A percentile compares a stretch with the other conserved stretches of the same genome.
These are phyloP conservation scores for Corynorhinus townsendii DNA, from an alignment of 2,113 vertebrate genomes.

Conservation along the genomic window DNA sequence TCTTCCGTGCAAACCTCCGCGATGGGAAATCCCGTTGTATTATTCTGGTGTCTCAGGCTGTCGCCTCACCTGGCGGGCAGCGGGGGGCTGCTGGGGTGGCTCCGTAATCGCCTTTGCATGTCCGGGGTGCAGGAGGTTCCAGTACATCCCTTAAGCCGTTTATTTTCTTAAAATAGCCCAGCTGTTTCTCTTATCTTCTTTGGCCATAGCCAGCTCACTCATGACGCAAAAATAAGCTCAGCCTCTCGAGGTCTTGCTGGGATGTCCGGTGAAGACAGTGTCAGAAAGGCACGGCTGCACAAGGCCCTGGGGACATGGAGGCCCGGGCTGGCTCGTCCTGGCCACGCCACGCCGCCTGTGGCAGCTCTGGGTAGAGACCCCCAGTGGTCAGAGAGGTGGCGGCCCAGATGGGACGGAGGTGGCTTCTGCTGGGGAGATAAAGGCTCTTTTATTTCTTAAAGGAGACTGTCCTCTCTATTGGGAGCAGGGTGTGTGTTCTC, in stretches of 20 bases:
- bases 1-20: background rate
- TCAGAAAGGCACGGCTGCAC: background rate
- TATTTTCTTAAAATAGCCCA: constrained; percentile 57
- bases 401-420: background rate
- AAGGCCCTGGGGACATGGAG: background rate
- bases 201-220: constrained; percentile 17
- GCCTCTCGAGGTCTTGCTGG: background rate
- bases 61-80: background rate
- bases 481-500: background rate
- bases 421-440: background rate
- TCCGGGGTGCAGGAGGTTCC: constrained; percentile 10
- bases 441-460: background rate
- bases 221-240: constrained; percentile 1
- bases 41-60: background rate
- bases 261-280: background rate
- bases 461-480: background rate
- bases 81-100: background rate
- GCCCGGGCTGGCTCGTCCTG: background rate
- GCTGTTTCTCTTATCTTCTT: constrained; percentile 43
- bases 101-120: background rate
- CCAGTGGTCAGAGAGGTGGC: fast-evolving
- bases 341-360: background rate
- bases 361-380: background rate
- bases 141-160: constrained; percentile 55
- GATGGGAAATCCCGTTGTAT: background rate